Base-by-base conservation (phyloP, 2,797 vertebrate species). In the Protosalanx chinensis region DNA sequence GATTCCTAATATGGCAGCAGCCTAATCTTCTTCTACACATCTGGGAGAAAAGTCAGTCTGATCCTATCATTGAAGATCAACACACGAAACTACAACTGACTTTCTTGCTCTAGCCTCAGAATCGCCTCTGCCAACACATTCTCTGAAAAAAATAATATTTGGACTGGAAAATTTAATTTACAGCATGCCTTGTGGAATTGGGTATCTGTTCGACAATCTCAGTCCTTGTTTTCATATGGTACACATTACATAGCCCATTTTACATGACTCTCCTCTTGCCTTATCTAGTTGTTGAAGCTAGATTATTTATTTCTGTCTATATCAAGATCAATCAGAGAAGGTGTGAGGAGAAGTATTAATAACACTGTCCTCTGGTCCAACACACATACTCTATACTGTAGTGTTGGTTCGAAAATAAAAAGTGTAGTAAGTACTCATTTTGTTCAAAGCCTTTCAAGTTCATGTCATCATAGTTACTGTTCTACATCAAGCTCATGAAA, bases 121-220 rank as follows among this genome's bases (percentile, higher is more conserved):
- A 23, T 61, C 49, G 30, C 70, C 62, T 53, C 56, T 33, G 16
- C 18, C 57, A 59, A 7, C 57, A 59, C 58, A 71, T 64, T 70
- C 51, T 37, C 18, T 1, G 20, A 6, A 2, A 58, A 56, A 82
- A 79, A 79, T 37, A 70, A 81, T 35, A 70, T 75, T 76, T 77
- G 61, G 73, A 82, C 46, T 46, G 15, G 60, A 80, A 80, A 81
- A 81, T 84, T 73, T 0, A 72, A 85, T 83, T 83, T 72, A 80
- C 63, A 73, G 66, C 60, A 79, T 56, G 51, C n/a, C 60, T 75
- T 80, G 79, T 74, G 23, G 59, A 35, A 77, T 33, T 60, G 63
- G 63, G 67, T 64, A 78, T 78, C 77, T 66, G 67, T 37, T 35
- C 41, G 64, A 56, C 70, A 80, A 80, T 79, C 72, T 76, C 56